Percentiles rank a stretch among this genome's conserved stretches.
phyloP scores from a whole-genome alignment of 2,113 vertebrate genomes.

The Melanostigma gelatinosum region DNA sequence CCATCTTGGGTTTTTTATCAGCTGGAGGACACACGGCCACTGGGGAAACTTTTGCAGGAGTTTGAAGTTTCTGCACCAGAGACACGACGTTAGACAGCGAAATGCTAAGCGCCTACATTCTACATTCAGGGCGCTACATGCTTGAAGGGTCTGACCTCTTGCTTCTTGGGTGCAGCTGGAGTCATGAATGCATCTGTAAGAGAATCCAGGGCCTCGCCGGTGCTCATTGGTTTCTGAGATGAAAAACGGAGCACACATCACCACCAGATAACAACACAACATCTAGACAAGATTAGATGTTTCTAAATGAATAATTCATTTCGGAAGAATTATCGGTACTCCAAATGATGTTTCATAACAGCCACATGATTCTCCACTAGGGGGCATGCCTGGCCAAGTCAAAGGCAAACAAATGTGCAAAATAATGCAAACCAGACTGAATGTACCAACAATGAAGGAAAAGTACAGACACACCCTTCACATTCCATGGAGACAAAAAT shows the following conservation, averaged over 20 bases:
- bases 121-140: no score
- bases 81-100: background rate
- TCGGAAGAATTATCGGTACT: background rate
- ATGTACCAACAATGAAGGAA: slow-evolving; percentile 53
- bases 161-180: slow-evolving; percentile 49
- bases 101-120: background rate
- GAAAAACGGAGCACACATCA: slow-evolving; percentile 3
- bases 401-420: slow-evolving; percentile 39
- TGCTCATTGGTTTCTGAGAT: slow-evolving; percentile 76
- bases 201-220: slow-evolving; percentile 76
- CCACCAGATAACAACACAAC: background rate
- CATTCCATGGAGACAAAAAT: slow-evolving; percentile 50
- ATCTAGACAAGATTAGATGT: background rate
- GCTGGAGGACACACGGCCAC: slow-evolving; percentile 54
- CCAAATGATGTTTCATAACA: background rate
- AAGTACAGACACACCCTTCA: slow-evolving; percentile 78
- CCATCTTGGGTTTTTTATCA: slow-evolving; percentile 68
- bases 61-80: slow-evolving; percentile 56
- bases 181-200: slow-evolving; percentile 76
- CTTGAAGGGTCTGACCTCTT: slow-evolving; percentile 45
- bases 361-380: slow-evolving; percentile 64
- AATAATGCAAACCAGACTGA: slow-evolving; percentile 58
- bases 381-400: slow-evolving; percentile 45
- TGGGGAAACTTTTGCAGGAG: slow-evolving; percentile 5
- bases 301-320: background rate